phyloP scores from a whole-genome alignment of 2,797 vertebrate species.

The Gymnocypris eckloni region DNA sequence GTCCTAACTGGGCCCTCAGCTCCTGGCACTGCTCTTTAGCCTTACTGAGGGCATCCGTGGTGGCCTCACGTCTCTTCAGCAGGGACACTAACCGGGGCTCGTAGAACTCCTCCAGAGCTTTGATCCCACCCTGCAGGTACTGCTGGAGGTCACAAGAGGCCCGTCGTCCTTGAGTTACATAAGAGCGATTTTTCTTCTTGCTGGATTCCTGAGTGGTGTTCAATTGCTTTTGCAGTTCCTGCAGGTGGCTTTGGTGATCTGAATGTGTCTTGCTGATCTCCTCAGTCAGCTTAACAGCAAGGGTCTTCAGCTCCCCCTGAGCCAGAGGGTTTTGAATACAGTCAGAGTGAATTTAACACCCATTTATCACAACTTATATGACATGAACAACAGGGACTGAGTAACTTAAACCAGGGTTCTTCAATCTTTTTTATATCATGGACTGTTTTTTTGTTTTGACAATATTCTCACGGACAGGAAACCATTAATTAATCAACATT shows the following conservation, averaged over 20 bases:
- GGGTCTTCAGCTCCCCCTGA: conserved; percentile 78
- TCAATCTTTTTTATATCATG: background rate
- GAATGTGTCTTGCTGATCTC: conserved; percentile 79
- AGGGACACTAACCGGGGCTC: conserved; percentile 88
- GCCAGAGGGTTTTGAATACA: conserved; percentile 25
- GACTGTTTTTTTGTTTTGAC: background rate
- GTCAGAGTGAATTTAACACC: conserved; percentile 13
- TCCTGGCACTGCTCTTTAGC: conserved; percentile 84
- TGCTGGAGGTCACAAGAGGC: conserved; percentile 87
- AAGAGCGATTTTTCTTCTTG: conserved; percentile 75
- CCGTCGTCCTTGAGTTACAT: conserved; percentile 83
- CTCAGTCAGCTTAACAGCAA: conserved; percentile 80
- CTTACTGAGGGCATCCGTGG: conserved; percentile 78
- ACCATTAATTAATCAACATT: background rate
- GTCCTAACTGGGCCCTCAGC: conserved; percentile 82
- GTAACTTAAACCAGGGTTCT: background rate
- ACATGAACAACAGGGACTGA: background rate
- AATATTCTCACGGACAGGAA: background rate
- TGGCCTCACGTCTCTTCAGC: conserved; percentile 83
- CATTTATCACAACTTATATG: background rate
- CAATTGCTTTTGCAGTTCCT: conserved; percentile 72
- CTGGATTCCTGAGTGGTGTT: conserved; percentile 66
- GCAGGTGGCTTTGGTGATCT: conserved; percentile 79
- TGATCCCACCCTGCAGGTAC: conserved; percentile 84
- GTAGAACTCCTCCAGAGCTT: conserved; percentile 86